A percentile compares a stretch with the other conserved stretches of the same genome.
phyloP scores from a whole-genome alignment of 2,797 vertebrate genomes.

The Falco concolor region DNA sequence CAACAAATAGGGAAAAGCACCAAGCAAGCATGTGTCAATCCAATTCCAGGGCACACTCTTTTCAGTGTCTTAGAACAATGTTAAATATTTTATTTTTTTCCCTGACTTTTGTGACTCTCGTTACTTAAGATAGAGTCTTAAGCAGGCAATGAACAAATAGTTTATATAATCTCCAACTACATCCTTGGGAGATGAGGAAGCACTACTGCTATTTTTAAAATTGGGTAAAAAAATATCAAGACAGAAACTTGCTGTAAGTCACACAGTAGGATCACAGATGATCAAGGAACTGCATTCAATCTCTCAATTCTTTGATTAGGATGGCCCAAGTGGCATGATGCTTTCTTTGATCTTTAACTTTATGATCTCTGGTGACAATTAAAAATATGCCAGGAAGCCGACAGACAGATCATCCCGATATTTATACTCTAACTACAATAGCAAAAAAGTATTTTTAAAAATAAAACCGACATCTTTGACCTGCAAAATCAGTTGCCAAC shows the following conservation, averaged over 20 bases:
- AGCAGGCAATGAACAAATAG: background rate
- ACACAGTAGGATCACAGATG: background rate
- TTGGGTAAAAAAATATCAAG: accelerated
- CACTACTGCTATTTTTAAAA: background rate
- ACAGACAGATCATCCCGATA: background rate
- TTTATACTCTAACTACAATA: background rate
- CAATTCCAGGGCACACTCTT: background rate
- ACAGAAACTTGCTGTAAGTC: background rate
- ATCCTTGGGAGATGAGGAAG: background rate
- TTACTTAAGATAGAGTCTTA: background rate
- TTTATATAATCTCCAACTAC: background rate
- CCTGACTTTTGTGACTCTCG: background rate
- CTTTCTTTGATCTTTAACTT: background rate
- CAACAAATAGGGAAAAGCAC: background rate
- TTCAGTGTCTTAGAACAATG: background rate
- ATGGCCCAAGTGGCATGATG: background rate
- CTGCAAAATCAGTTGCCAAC: background rate
- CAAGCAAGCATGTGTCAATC: background rate
- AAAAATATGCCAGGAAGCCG: background rate
- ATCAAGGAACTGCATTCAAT: background rate
- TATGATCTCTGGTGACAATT: background rate
- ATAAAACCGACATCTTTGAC: accelerated
- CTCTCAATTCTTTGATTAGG: background rate
- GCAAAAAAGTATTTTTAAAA: background rate
- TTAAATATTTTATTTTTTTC: background rate